Evolutionary conservation across 2,113 vertebrate species (phyloP), one percentile per base, ranked within the genome.

Genomic region (Xiphias gladius): DNA sequence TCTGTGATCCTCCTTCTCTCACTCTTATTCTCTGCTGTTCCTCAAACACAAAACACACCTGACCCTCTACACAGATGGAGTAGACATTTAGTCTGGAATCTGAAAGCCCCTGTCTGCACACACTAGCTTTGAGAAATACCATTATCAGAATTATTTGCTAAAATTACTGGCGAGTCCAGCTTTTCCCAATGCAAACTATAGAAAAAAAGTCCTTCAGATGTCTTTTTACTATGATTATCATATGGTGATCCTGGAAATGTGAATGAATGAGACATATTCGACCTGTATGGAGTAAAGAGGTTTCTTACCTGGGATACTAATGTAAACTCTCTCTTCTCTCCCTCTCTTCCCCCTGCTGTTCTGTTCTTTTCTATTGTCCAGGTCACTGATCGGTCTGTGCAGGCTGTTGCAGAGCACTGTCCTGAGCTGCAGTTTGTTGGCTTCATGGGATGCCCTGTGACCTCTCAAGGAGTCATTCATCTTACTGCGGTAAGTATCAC

Each of bases 371-470:
- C 70, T 82, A 52, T 7, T 63, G 10, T 85, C 2, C 86, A 99
- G 98, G 98, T 99, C 73, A 98, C 98, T 30, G 98, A 99, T 93
- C 95, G 95, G 50, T 98, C 98, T 0, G 96, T 99, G 92, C 96
- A 96, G 93, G 97, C 97, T 3, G 98, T 99, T 88, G 98, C 98
- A 20, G 98, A 99, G 80, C 95, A 98, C 91, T 99, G 98, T 92
- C 97, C 98, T 0, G 96, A 98, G 86, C 95, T 99, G 86, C 97
- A 97, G 92, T 99, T 97, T 85, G 98, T 99, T 39, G 98, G 98
- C 76, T 99, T 99, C 93, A 99, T 99, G 98, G 98, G 98, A 71
- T 99, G 98, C 89, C 98, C 98, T 0, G 98, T 99, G 76, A 99
- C 98, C 66, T 99, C 98, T 2, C 97, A 97, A 94, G 98, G 98